Evolutionary conservation across 2,113 vertebrate species (phyloP).

Genomic region (Psittacara wagleri): DNA sequence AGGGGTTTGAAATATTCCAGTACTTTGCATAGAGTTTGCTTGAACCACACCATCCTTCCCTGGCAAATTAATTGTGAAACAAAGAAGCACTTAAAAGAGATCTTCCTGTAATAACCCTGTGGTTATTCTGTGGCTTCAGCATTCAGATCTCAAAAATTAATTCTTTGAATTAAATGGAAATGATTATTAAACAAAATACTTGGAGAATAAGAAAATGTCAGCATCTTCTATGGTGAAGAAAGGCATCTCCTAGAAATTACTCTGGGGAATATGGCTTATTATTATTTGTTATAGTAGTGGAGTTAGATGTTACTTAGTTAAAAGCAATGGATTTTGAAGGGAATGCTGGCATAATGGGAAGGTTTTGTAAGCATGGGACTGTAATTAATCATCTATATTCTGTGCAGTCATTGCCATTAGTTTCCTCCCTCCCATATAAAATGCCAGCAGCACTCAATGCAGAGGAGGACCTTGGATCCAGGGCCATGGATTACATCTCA

Average conservation of each 20-base stretch:
- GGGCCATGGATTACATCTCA: background rate
- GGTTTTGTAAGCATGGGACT: background rate
- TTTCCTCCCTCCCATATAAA: background rate
- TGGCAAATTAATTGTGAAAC: background rate
- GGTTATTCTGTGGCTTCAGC: slow-evolving; percentile 5
- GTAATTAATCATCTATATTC: background rate
- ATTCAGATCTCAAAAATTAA: background rate
- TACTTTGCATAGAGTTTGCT: background rate
- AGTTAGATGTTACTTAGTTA: background rate
- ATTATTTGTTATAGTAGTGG: background rate
- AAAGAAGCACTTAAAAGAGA: background rate
- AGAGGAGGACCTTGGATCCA: background rate
- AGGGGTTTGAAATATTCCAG: background rate
- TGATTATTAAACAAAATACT: background rate
- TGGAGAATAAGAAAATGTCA: background rate
- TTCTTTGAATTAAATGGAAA: background rate
- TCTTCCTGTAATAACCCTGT: background rate
- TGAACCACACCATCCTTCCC: background rate
- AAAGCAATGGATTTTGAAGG: background rate
- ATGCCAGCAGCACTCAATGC: background rate
- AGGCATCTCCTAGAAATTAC: background rate
- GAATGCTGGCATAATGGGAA: background rate
- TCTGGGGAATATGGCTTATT: background rate
- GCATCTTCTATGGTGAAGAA: background rate
- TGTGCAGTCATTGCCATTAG: background rate